Conservation (phyloP, 2,797 vertebrate genomes). For the Nasua narica region DNA sequence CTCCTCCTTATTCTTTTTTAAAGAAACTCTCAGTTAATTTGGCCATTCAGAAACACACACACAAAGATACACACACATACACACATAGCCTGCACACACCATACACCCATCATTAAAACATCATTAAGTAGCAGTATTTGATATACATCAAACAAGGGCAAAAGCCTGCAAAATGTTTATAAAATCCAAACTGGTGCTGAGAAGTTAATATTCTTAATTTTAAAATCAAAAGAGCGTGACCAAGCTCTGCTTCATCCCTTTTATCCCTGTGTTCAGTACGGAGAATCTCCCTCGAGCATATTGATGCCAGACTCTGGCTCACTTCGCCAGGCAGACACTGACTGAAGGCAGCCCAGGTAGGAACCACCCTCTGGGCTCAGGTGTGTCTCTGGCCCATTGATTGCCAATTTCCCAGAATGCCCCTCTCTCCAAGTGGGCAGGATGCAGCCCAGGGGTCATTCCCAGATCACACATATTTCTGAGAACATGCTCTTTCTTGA, state of each 20-base stretch:
- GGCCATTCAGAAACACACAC: neutral
- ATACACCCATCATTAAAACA: neutral
- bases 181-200: neutral
- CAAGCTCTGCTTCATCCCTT: neutral
- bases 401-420: conserved; percentile 3
- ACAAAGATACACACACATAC: neutral
- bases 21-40: neutral
- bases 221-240: neutral
- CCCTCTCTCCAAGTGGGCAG: neutral
- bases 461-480: neutral
- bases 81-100: neutral
- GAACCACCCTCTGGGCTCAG: neutral
- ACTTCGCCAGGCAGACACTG: neutral
- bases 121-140: neutral
- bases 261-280: neutral
- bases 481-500: conserved; percentile 35
- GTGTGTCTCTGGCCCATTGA: neutral
- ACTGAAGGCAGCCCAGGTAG: neutral
- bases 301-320: neutral
- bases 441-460: neutral
- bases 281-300: neutral
- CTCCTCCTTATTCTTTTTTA: too few relatives aligned
- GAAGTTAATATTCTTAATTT: neutral
- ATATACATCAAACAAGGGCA: neutral
- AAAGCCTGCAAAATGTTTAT: neutral